Base-by-base conservation (phyloP, 23 tunicate genomes). In the Botrylloides violaceus region DNA sequence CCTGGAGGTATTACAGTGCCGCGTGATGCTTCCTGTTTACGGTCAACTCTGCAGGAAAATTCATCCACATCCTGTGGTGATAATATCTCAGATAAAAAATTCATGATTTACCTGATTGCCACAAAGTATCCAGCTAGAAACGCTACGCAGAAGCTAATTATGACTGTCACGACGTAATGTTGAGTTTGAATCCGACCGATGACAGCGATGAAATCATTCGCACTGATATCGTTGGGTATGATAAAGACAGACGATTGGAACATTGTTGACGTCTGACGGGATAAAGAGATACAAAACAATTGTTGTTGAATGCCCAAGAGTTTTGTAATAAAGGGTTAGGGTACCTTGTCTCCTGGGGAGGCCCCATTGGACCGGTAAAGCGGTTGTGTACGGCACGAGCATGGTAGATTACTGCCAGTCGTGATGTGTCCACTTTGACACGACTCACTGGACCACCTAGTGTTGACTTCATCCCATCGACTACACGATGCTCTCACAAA, bases 171-270 rank as follows among this genome's bases (percentile, higher is more conserved):
- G 21, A 81, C 64, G 36, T 73, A 71, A 37, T 49, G 48, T 36
- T 76, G 70, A 5, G 60, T 49, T 24, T 71, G 66, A 1, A 81
- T 37, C 31, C 66, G 75, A 4, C 29, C 27, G n/a, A 87, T 38
- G 2, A 87, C 20, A 1, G 58, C 26, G 0, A 15, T 66, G 26
- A 76, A 18, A 25, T 79, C 79, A 0, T 38, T 49, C 26, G 80
- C 66, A 47, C 76, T 63, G 24, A 87, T 80, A 1, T 36, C 27
- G 53, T 82, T 80, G 39, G 95, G 95, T 1, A 80, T 29, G 28
- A 71, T 70, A 28, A 87, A 61, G 39, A 87, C 50, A 27, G 74
- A 58, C 1, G 82, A 82, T 19, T 81, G 71, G 78, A 87, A 64
- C 19, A 80, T 43, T 9, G 77, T 12, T 3, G 95, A 84, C 28